These are phyloP conservation scores for Gonatopus flavifemur DNA, from an alignment of 1,140 invertebrate species.

Conservation along the genomic window DNA sequence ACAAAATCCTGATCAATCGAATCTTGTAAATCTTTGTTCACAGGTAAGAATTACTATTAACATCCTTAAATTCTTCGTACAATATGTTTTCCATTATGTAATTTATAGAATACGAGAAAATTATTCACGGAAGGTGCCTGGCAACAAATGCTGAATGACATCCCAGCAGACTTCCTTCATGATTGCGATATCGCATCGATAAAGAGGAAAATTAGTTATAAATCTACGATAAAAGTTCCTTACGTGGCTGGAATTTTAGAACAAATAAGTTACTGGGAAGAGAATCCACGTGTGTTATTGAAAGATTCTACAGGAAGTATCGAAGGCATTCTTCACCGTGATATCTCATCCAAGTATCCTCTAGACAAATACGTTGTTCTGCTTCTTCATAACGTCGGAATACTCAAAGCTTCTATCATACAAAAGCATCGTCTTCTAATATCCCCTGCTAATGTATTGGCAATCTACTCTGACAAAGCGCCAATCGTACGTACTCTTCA, in stretches of 20 bases:
- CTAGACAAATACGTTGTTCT: conserved; percentile 44
- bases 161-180: conserved; percentile 40
- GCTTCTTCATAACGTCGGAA: conserved; percentile 40
- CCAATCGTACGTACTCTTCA: conserved; percentile 29
- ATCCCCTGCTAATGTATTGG: conserved; percentile 38
- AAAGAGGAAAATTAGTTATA: conserved; percentile 34
- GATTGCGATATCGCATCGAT: conserved; percentile 40
- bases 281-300: conserved; percentile 45
- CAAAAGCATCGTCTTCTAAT: conserved; percentile 45
- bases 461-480: conserved; percentile 41
- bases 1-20: conserved; percentile 13
- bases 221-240: conserved; percentile 32
- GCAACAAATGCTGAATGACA: conserved; percentile 46
- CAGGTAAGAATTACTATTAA: too few species aligned
- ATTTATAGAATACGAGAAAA: conserved; percentile 46
- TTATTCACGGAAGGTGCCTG: conserved; percentile 47
- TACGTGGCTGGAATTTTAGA: conserved; percentile 48
- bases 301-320: conserved; percentile 49
- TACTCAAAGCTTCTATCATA: conserved; percentile 23
- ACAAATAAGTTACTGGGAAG: conserved; percentile 39
- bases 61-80: too few species aligned
- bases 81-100: too few species aligned
- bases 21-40: conserved; percentile 38
- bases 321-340: conserved; percentile 43
- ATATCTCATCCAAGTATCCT: conserved; percentile 43